Conservation (phyloP, 2,113 vertebrate genomes). For the Spermophilus dauricus region DNA sequence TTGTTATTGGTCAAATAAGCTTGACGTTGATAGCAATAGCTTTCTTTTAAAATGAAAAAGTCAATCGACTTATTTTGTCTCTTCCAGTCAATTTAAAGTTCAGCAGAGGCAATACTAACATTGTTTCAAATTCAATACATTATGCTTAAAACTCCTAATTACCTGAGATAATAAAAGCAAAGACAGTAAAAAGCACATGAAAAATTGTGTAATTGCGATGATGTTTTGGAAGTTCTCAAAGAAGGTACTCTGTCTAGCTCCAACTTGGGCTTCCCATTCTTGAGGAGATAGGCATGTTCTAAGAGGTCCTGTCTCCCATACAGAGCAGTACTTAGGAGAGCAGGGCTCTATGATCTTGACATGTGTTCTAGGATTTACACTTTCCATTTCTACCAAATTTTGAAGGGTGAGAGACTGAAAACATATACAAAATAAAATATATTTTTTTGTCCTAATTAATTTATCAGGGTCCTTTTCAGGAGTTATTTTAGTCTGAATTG, state of each 20-base stretch:
- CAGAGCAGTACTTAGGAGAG: not conserved
- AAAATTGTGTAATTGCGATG: not conserved
- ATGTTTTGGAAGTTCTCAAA: not conserved
- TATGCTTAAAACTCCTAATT: not conserved
- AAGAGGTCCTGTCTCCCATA: not conserved
- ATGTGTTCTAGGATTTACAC: not conserved
- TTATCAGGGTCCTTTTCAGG: not conserved
- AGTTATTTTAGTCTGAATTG: not conserved
- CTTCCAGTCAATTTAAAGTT: constrained; percentile 11
- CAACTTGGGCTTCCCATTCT: not conserved
- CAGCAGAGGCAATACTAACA: not conserved
- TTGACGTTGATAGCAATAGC: not conserved
- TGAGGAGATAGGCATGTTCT: not conserved
- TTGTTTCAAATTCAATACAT: not conserved
- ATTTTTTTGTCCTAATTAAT: not conserved
- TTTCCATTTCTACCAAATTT: not conserved
- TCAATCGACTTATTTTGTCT: not conserved
- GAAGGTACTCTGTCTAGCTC: not conserved
- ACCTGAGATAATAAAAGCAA: not conserved
- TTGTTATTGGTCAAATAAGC: not conserved
- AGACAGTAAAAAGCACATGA: not conserved
- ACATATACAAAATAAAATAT: not conserved
- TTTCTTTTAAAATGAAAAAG: not conserved
- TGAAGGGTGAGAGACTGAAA: not conserved
- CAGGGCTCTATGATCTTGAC: not conserved